Base-by-base conservation (phyloP, 1,140 invertebrate genomes). In the Antheraea pernyi region DNA sequence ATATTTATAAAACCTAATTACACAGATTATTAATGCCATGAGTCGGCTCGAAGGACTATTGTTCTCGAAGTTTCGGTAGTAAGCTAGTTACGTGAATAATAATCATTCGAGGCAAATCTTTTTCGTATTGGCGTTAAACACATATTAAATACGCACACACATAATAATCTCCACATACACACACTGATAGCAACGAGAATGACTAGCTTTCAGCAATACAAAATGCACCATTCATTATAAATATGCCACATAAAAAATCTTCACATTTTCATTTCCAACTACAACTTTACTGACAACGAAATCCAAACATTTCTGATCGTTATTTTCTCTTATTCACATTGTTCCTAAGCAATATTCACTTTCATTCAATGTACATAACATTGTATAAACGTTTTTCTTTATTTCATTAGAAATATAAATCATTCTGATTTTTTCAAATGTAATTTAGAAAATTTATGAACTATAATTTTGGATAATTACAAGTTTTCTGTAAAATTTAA, bases 161-260 rank as follows among this genome's bases (percentile, higher is more conserved):
- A 16, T n/a, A 30, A 53, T n/a, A n/a, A 13, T 53, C 13, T 0
- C 16, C 46, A 53, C 16, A 16, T 13, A 53, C 46, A 53, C 46
- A 53, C 46, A 53, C 46, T 53, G 46, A 53, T 53, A 53, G 61
- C 61, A 63, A 37, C n/a, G 59, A 61, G 19, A 63, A 63, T 63
- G 61, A 63, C 61, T 63, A 63, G 61, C 30, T 63, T 37, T 53
- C 46, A 53, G 11, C 13, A 53, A 0, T 13, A 53, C 16, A 53
- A 16, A 53, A 53, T 53, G 46, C 46, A 53, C 46, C 46, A 53
- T 53, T 53, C 6, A 53, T 53, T 6, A 16, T 53, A 53, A 53
- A 53, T 53, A 53, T 53, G 11, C 39, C 8, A 42, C 39, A 53
- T 6, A 53, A 53, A 53, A 13, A 53, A 10, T n/a, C 39, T 1